Percentiles rank a stretch among this genome's conserved stretches.
Conservation (phyloP, 53 echinoderm and acorn worm genomes). For the Patiria pectinifera region DNA sequence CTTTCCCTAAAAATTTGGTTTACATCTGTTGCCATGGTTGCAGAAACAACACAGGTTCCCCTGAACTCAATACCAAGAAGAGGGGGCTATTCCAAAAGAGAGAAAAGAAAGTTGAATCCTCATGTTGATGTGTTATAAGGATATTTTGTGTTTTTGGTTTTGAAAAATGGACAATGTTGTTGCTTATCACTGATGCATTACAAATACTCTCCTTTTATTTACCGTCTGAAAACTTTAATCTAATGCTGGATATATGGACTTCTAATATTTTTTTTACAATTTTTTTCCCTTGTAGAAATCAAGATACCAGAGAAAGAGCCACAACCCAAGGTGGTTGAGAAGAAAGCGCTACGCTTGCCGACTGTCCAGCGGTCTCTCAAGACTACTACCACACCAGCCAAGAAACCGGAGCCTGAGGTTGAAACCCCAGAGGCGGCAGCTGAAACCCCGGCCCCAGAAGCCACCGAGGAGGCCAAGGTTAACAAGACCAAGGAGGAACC, state of each 20-base stretch:
- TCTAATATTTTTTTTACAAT: background rate
- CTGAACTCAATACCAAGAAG: slow-evolving; percentile 10
- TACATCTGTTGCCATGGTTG: background rate
- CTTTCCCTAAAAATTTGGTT: background rate
- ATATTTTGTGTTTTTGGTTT: no score
- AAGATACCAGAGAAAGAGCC: slow-evolving; percentile 28
- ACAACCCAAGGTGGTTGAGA: slow-evolving; percentile 23
- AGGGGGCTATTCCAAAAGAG: slow-evolving; percentile 50
- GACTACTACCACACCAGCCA: slow-evolving; percentile 14
- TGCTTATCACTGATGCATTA: background rate
- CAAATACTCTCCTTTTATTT: background rate
- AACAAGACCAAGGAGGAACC: background rate
- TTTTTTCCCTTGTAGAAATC: background rate
- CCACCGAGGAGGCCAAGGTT: background rate
- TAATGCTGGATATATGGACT: background rate
- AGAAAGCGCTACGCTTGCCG: slow-evolving; percentile 1
- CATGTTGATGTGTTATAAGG: no score
- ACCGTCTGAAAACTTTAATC: background rate
- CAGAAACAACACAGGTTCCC: background rate
- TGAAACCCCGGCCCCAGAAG: background rate
- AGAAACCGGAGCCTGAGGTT: slow-evolving; percentile 25
- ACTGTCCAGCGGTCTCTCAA: background rate
- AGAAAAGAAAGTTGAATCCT: background rate
- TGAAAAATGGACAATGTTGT: no score
- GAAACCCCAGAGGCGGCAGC: slow-evolving; percentile 24